A percentile compares a stretch with the other conserved stretches of the same genome.
These are phyloP conservation scores for Onychostoma macrolepis DNA, from an alignment of 2,113 vertebrate genomes.

Conservation along the genomic window DNA sequence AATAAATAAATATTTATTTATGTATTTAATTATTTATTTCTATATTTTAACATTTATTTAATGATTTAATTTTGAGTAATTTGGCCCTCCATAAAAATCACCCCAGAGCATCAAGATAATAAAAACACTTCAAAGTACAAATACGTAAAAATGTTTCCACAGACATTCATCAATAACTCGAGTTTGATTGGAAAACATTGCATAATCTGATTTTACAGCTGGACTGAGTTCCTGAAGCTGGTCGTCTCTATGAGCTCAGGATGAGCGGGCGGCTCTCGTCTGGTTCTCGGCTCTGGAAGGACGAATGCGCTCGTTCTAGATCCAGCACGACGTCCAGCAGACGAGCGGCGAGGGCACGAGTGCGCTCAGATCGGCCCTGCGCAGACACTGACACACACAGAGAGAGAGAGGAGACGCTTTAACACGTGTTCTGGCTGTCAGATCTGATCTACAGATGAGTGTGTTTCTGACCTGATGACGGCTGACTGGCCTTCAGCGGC, in stretches of 20 bases:
- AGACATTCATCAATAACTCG: not conserved
- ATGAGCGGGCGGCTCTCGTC: conserved; percentile 64
- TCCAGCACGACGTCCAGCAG: conserved; percentile 80
- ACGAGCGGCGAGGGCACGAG: conserved; percentile 63
- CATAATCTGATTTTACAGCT: conserved; percentile 17
- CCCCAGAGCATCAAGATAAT: not conserved
- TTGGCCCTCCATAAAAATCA: not conserved
- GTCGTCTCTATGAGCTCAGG: conserved; percentile 63
- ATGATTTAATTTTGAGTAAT: too few species aligned
- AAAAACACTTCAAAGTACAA: conserved; percentile 18
- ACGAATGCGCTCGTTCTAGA: conserved; percentile 79
- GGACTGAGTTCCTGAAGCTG: not conserved
- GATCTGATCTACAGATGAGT: not conserved
- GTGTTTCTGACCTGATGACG: conserved; percentile 67
- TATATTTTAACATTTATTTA: too few species aligned
- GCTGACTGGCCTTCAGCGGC: conserved; percentile 42
- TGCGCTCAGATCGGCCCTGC: conserved; percentile 50
- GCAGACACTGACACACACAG: conserved; percentile 60
- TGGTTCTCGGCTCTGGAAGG: conserved; percentile 76
- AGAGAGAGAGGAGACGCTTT: conserved; percentile 37
- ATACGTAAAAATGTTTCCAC: conserved; percentile 14
- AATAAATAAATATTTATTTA: too few species aligned
- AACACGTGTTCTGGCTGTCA: not conserved
- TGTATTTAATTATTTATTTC: too few species aligned
- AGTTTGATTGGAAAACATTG: conserved; percentile 21